These are phyloP conservation scores for Melanotaenia boesemani DNA, from an alignment of 2,797 vertebrate genomes.

Conservation along the genomic window DNA sequence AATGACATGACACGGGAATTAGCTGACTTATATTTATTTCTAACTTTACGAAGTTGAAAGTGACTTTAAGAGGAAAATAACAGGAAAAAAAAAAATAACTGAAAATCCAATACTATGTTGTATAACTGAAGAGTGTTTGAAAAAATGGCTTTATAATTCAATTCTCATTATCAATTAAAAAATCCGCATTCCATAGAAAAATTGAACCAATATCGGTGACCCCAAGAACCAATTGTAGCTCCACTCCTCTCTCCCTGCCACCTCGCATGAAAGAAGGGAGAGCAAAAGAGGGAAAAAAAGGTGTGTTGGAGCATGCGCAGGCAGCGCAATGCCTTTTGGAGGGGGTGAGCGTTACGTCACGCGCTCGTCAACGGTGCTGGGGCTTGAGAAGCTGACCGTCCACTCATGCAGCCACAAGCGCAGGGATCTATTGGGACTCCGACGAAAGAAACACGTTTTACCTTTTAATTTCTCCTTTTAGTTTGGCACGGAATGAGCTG, in stretches of 20 bases:
- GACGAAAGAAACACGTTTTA: conserved; percentile 41
- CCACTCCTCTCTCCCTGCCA: conserved; percentile 39
- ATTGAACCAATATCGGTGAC: conserved; percentile 70
- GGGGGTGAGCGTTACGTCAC: conserved; percentile 80
- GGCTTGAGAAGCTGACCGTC: conserved; percentile 69
- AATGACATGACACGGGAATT: neutral
- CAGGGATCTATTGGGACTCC: conserved; percentile 62
- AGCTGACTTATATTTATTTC: neutral
- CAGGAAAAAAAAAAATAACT: neutral
- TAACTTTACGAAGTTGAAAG: neutral
- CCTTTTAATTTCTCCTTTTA: conserved; percentile 48
- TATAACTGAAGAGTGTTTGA: neutral
- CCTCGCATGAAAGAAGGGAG: conserved; percentile 46
- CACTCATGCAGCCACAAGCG: conserved; percentile 77
- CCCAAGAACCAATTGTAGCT: conserved; percentile 44
- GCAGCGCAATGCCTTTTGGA: conserved; percentile 47
- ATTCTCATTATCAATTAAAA: neutral
- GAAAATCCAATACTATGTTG: neutral
- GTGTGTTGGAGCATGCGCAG: conserved; percentile 79
- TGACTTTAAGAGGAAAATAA: neutral
- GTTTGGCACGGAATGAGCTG: conserved; percentile 56
- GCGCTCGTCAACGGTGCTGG: conserved; percentile 67
- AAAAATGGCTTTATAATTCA: neutral
- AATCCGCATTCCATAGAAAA: neutral
- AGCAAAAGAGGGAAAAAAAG: conserved; percentile 43